Evolutionary conservation across 2,888 invertebrate genomes (phyloP), one percentile per base, ranked within the genome.

Genomic region (Rhagophthalmus giganteus): DNA sequence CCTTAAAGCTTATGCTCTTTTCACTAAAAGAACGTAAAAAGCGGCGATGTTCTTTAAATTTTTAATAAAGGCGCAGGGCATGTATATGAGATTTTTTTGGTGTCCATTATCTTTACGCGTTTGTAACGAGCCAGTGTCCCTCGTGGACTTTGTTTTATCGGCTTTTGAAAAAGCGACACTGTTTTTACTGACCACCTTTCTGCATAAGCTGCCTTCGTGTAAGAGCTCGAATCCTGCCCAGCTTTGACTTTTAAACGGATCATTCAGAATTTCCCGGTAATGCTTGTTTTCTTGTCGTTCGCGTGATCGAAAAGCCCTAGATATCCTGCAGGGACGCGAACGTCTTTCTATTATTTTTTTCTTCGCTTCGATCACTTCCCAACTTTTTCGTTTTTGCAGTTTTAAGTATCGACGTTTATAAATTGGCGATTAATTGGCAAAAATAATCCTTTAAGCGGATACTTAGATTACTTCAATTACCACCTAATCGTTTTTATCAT

Each of bases 201-300:
- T 53, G 47, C 52, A 52, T 55, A 55, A 53, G 55, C 55, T 40
- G 47, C 41, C 42, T 52, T 55, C 48, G 52, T 52, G 50, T 35
- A 42, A 51, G 28, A 47, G 46, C 42, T 33, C 15, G 28, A 55
- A 37, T 51, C 46, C 41, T 38, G 39, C 45, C 42, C 13, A 31
- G 35, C 33, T 44, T 42, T 45, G 55, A 49, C 53, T 54, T 57
- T 51, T 63, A 63, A 67, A 63, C 59, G 68, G 66, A 67, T 66
- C 65, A 68, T 52, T 15, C 41, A 14, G 34, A 24, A 32, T 60
- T 57, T 59, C 61, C 56, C 59, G 63, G 57, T 66, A 66, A 66
- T 66, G 62, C 65, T 61, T 60, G 62, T 66, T 67, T 67, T 64
- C 63, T 63, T 62, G 64, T 55, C 54, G 59, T 46, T 34, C 31